Percentiles rank a stretch among this genome's conserved stretches.
These are phyloP conservation scores for Heliconius nattereri DNA, from an alignment of 1,140 invertebrate genomes.

Conservation along the genomic window DNA sequence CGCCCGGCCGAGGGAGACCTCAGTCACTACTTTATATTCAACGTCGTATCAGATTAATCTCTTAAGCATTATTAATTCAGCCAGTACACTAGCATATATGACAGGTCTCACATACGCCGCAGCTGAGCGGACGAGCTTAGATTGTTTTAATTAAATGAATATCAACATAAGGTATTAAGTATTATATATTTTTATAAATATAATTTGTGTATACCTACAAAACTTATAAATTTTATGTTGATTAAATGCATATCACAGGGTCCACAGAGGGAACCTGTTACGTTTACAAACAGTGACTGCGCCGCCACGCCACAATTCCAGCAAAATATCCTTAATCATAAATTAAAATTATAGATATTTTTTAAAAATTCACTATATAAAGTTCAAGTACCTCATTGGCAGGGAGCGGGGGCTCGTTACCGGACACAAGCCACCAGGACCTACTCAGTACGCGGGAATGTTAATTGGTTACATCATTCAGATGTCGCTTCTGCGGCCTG, in stretches of 20 bases:
- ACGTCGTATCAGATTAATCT: background rate
- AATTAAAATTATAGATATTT: background rate
- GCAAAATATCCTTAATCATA: too few species aligned
- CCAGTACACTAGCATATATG: background rate
- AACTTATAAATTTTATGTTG: too few species aligned
- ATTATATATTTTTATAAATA: too few species aligned
- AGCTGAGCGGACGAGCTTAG: too few species aligned
- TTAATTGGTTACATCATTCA: background rate
- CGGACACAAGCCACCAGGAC: background rate
- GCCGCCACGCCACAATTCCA: too few species aligned
- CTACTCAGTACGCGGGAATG: background rate
- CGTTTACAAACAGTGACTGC: too few species aligned
- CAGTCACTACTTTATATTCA: slow-evolving; percentile 1
- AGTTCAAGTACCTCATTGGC: background rate
- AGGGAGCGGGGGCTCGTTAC: background rate
- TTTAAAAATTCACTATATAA: background rate
- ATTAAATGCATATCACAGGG: too few species aligned
- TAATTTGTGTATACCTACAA: too few species aligned
- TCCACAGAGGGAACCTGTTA: too few species aligned
- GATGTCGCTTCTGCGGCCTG: background rate
- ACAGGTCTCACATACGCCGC: background rate
- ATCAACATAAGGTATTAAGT: too few species aligned
- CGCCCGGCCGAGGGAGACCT: background rate
- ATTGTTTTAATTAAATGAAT: too few species aligned
- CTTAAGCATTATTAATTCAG: slow-evolving; percentile 5